Conservation (phyloP, 1,140 invertebrate species). For the Physella acuta region DNA sequence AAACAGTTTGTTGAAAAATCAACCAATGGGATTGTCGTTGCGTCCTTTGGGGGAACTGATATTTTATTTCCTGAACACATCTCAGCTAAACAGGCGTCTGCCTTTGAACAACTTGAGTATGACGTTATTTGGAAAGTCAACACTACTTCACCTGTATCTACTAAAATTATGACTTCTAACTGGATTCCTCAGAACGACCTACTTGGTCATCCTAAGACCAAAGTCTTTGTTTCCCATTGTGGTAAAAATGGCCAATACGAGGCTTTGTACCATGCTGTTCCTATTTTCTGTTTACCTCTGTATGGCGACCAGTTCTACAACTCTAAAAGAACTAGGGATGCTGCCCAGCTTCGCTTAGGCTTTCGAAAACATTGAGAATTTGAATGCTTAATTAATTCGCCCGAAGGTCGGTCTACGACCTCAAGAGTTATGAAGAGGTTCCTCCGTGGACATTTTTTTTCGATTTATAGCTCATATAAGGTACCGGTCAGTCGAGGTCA, state of each 20-base stretch:
- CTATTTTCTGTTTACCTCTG: constrained; percentile 69
- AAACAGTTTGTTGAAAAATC: constrained; percentile 24
- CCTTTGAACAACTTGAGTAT: background rate
- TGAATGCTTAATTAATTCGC: no score
- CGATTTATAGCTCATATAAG: no score
- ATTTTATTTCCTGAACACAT: constrained; percentile 12
- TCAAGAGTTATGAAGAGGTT: no score
- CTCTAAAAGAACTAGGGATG: constrained; percentile 22
- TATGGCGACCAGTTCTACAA: constrained; percentile 33
- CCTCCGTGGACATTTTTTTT: no score
- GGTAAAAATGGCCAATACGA: constrained; percentile 43
- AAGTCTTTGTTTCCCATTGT: constrained; percentile 44
- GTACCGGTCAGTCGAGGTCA: no score
- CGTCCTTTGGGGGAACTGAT: constrained; percentile 31
- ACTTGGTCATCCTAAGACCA: constrained; percentile 25
- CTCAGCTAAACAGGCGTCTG: constrained; percentile 24
- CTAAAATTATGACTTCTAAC: constrained; percentile 17
- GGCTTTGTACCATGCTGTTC: constrained; percentile 40
- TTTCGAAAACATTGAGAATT: no score
- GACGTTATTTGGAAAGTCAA: constrained; percentile 20
- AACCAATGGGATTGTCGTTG: constrained; percentile 29
- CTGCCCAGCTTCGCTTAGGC: no score
- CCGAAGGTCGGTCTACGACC: no score
- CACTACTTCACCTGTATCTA: constrained; percentile 7
- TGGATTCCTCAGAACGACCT: constrained; percentile 33